Evolutionary conservation across 1,140 invertebrate genomes (phyloP).

Genomic region (Dendrolimus kikuchii): DNA sequence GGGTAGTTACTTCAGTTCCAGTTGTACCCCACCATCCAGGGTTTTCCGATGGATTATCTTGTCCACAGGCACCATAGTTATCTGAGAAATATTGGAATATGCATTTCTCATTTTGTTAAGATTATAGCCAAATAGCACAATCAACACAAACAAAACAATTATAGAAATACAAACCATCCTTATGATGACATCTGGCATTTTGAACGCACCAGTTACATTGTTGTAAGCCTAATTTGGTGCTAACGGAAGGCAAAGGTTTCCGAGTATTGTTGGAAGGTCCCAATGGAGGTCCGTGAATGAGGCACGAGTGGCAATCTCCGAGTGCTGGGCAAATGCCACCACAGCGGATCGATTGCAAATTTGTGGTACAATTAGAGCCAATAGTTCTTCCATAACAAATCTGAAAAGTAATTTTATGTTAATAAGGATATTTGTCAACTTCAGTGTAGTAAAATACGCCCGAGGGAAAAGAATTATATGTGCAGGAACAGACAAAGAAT

Average conservation of each 20-base stretch:
- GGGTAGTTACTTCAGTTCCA: conserved; percentile 84
- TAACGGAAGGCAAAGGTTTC: conserved; percentile 75
- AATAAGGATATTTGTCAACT: background rate
- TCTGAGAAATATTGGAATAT: conserved; percentile 58
- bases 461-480: too few relatives aligned
- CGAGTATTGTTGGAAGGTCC: conserved; percentile 29
- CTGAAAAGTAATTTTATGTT: conserved; percentile 43
- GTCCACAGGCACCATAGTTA: conserved; percentile 87
- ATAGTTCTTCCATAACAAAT: conserved; percentile 88
- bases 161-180: conserved; percentile 74
- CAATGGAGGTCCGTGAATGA: conserved; percentile 78
- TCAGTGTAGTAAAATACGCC: too few relatives aligned
- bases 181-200: conserved; percentile 90
- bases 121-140: background rate
- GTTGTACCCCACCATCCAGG: conserved; percentile 92
- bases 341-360: conserved; percentile 89
- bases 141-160: background rate
- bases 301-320: conserved; percentile 90
- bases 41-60: conserved; percentile 83
- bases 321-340: conserved; percentile 91
- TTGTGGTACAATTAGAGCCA: conserved; percentile 89
- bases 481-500: too few relatives aligned
- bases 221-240: conserved; percentile 81
- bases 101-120: background rate
- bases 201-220: conserved; percentile 95